Percentiles rank a stretch among this genome's conserved stretches.
phyloP scores from a whole-genome alignment of 2,888 invertebrate genomes.

The Lobophora halterata region DNA sequence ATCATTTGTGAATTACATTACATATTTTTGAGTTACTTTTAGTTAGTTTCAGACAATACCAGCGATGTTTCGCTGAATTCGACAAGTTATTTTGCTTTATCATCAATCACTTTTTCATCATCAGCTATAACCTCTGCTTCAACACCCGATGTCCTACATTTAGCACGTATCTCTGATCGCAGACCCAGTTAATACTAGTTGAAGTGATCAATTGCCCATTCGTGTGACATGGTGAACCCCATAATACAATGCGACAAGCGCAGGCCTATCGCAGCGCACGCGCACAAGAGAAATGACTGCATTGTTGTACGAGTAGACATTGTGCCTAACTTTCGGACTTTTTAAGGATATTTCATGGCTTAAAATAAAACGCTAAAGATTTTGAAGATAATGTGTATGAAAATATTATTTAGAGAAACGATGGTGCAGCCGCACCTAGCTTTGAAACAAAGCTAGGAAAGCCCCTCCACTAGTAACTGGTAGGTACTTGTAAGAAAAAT shows the following conservation, averaged over 20 bases:
- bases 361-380: too few relatives aligned
- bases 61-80: too few relatives aligned
- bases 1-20: too few relatives aligned
- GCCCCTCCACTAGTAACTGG: too few relatives aligned
- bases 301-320: conserved; percentile 17
- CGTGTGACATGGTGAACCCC: conserved; percentile 40
- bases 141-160: conserved; percentile 33
- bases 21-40: too few relatives aligned
- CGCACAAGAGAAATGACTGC: conserved; percentile 24
- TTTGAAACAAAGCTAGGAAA: too few relatives aligned
- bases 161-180: conserved; percentile 31
- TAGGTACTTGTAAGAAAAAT: too few relatives aligned
- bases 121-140: conserved; percentile 12
- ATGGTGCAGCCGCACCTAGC: too few relatives aligned
- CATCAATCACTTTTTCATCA: conserved; percentile 14
- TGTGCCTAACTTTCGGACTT: conserved; percentile 16
- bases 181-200: conserved; percentile 25
- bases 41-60: too few relatives aligned
- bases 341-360: conserved; percentile 14
- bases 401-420: too few relatives aligned
- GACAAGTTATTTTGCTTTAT: conserved; percentile 1
- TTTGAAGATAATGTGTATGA: too few relatives aligned
- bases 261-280: conserved; percentile 14
- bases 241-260: conserved; percentile 21
- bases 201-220: conserved; percentile 49